Conservation (phyloP, 2,797 vertebrate species). For the Neostethus bicornis region DNA sequence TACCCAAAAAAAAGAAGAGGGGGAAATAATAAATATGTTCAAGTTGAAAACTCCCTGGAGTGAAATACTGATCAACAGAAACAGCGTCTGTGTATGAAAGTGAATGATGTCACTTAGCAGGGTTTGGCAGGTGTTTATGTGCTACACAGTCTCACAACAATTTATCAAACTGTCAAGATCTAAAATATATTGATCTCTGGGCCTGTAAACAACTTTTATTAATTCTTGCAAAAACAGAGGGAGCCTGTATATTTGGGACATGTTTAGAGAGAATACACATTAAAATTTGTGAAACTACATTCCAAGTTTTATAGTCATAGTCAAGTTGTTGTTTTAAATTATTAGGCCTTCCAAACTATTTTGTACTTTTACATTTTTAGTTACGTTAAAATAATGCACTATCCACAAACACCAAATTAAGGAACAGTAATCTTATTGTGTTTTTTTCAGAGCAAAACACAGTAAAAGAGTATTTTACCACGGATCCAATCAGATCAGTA, state of each 20-base stretch:
- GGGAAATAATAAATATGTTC: conserved; percentile 33
- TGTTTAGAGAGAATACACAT: background rate
- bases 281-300: too few species aligned
- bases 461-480: too few species aligned
- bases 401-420: too few species aligned
- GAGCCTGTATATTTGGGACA: background rate
- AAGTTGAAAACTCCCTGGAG: conserved; percentile 13
- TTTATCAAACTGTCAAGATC: conserved; percentile 1
- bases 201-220: background rate
- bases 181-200: background rate
- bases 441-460: too few species aligned
- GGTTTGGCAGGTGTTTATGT: conserved; percentile 29
- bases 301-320: too few species aligned
- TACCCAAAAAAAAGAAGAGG: conserved; percentile 3
- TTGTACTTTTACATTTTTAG: too few species aligned
- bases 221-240: background rate
- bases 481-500: too few species aligned
- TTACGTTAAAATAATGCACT: too few species aligned
- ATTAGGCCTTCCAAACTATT: too few species aligned
- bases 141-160: background rate
- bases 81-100: conserved; percentile 48
- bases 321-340: too few species aligned
- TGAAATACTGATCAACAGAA: conserved; percentile 43
- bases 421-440: too few species aligned
- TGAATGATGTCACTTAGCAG: conserved; percentile 46